phyloP scores from a whole-genome alignment of 2,888 invertebrate genomes.

The Napeogenes sylphis region DNA sequence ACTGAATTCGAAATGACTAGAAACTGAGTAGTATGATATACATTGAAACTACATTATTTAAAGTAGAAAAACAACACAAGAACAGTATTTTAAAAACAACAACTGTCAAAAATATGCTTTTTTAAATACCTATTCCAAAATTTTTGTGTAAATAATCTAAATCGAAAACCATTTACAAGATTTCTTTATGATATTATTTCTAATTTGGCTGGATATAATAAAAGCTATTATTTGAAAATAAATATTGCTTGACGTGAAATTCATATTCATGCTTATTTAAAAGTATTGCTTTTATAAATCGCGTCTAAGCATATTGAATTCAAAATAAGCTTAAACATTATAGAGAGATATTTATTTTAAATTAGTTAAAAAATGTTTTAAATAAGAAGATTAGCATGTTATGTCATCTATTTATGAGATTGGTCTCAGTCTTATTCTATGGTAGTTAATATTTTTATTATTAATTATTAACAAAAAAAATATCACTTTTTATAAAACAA shows the following conservation, averaged over 20 bases:
- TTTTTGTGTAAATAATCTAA: too few relatives aligned
- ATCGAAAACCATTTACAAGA: not conserved
- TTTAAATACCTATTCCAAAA: not conserved
- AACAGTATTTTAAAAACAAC: not conserved
- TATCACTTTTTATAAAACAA: slow-evolving; percentile 26
- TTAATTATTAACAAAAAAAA: slow-evolving; percentile 18
- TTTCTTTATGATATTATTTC: not conserved
- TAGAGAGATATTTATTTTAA: slow-evolving; percentile 4
- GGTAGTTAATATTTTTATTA: slow-evolving; percentile 16
- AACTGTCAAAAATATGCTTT: not conserved
- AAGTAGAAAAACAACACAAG: too few relatives aligned
- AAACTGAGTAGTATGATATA: slow-evolving; percentile 4
- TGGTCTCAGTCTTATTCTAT: slow-evolving; percentile 69
- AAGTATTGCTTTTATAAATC: too few relatives aligned
- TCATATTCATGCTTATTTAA: not conserved
- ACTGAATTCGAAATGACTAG: slow-evolving; percentile 18
- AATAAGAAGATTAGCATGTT: not conserved
- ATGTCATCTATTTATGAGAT: slow-evolving; percentile 42
- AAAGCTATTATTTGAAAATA: slow-evolving; percentile 5
- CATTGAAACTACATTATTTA: not conserved
- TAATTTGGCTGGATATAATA: not conserved
- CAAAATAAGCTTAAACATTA: not conserved
- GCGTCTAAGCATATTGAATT: not conserved
- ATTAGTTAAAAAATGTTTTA: slow-evolving; percentile 28
- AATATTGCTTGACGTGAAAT: slow-evolving; percentile 3